phyloP scores from a whole-genome alignment of 1,140 invertebrate species.

The Lucilia sericata region DNA sequence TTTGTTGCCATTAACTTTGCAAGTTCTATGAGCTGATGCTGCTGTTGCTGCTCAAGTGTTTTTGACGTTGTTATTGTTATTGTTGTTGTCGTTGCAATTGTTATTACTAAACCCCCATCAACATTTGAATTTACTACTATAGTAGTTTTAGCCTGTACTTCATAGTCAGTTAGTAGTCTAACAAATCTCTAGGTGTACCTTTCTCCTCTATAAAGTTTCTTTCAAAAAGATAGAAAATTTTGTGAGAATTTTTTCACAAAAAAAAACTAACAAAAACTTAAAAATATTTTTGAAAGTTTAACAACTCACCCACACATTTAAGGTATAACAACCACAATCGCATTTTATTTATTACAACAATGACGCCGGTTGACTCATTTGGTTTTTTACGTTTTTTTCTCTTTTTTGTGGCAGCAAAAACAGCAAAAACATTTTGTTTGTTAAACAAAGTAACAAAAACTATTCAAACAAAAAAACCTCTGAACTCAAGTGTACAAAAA shows the following conservation, averaged over 20 bases:
- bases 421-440: neutral
- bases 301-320: conserved; percentile 10
- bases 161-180: neutral
- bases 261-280: neutral
- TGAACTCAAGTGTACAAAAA: neutral
- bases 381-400: neutral
- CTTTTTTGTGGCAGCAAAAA: neutral
- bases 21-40: neutral
- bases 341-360: conserved; percentile 14
- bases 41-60: neutral
- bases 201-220: neutral
- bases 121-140: neutral
- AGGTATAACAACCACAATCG: neutral
- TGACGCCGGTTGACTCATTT: neutral
- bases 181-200: neutral
- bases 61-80: neutral
- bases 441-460: neutral
- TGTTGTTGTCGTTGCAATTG: too few relatives aligned
- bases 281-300: neutral
- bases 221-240: neutral
- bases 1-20: neutral
- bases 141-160: neutral
- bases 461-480: neutral
- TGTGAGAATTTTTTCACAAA: neutral
- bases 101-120: neutral